A percentile compares a stretch with the other conserved stretches of the same genome.
These are phyloP conservation scores for Holothuria scabra DNA, from an alignment of 53 echinoderm and acorn worm genomes.

Conservation along the genomic window DNA sequence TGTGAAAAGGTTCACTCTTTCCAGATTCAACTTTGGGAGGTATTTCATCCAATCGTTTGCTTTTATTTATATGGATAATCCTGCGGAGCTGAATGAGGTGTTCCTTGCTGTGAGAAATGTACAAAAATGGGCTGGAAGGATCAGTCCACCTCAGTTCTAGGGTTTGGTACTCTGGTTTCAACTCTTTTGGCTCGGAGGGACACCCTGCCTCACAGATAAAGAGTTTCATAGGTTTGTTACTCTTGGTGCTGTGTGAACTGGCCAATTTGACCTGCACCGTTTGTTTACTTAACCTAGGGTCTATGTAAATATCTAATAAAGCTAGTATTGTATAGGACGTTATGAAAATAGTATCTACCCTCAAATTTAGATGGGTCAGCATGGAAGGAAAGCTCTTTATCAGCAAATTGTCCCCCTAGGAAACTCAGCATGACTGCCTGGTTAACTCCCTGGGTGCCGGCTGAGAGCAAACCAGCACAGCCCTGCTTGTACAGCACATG, in stretches of 20 bases:
- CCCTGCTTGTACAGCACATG: conserved; percentile 96
- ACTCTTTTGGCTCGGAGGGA: conserved; percentile 66
- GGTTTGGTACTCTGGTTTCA: conserved; percentile 64
- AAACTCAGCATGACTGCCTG: conserved; percentile 95
- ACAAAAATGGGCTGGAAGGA: conserved; percentile 89
- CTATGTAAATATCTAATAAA: conserved; percentile 76
- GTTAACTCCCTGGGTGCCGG: conserved; percentile 81
- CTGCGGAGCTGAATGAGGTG: conserved; percentile 80
- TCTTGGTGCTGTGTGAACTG: conserved; percentile 45
- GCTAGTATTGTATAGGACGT: conserved; percentile 82
- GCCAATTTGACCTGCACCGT: conserved; percentile 59
- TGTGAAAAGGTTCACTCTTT: conserved; percentile 70
- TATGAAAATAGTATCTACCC: conserved; percentile 78
- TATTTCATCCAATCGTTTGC: conserved; percentile 80
- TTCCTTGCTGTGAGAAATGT: conserved; percentile 87
- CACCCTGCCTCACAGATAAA: conserved; percentile 93
- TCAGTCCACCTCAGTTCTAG: conserved; percentile 90
- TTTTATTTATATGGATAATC: conserved; percentile 90
- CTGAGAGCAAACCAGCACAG: conserved; percentile 72
- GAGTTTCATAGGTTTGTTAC: conserved; percentile 45
- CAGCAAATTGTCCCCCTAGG: conserved; percentile 89
- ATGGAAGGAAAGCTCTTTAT: conserved; percentile 92
- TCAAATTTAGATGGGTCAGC: conserved; percentile 84
- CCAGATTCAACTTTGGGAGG: conserved; percentile 44
- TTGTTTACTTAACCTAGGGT: conserved; percentile 64